Conservation (phyloP, 2,113 vertebrate species). For the Lophius piscatorius region DNA sequence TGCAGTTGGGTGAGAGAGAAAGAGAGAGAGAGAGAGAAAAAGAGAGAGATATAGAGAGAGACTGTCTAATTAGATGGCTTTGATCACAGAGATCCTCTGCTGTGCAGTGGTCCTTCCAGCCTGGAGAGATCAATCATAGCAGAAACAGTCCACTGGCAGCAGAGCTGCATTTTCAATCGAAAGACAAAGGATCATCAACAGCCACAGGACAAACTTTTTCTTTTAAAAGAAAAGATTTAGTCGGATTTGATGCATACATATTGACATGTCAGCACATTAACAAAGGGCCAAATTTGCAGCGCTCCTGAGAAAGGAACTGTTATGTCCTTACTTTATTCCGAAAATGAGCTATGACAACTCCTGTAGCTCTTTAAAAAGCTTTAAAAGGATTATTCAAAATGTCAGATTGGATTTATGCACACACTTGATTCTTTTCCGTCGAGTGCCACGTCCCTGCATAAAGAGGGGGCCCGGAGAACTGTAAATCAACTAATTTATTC, state of each 20-base stretch:
- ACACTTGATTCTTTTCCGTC: conserved; percentile 6
- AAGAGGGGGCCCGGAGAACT: neutral
- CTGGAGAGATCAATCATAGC: conserved; percentile 68
- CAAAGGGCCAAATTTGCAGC: neutral
- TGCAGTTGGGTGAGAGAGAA: too few species aligned
- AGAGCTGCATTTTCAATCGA: conserved; percentile 53
- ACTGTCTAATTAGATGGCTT: conserved; percentile 77
- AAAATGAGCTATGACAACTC: neutral
- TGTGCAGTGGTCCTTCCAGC: conserved; percentile 47
- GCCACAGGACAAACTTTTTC: conserved; percentile 51
- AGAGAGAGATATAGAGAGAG: conserved; percentile 47
- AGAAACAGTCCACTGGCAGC: conserved; percentile 52
- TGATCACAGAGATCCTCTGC: conserved; percentile 72
- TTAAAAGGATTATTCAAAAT: conserved; percentile 5
- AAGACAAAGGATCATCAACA: conserved; percentile 15
- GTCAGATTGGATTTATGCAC: neutral
- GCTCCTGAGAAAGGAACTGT: neutral
- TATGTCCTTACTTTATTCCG: neutral
- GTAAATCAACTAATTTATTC: conserved; percentile 20
- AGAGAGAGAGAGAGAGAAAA: too few species aligned
- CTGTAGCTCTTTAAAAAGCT: neutral
- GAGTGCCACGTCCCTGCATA: neutral
- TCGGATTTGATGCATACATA: conserved; percentile 26
- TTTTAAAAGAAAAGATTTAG: conserved; percentile 48
- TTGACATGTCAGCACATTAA: conserved; percentile 20